phyloP scores from a whole-genome alignment of 1,140 invertebrate genomes.

The Brachionus sp. region DNA sequence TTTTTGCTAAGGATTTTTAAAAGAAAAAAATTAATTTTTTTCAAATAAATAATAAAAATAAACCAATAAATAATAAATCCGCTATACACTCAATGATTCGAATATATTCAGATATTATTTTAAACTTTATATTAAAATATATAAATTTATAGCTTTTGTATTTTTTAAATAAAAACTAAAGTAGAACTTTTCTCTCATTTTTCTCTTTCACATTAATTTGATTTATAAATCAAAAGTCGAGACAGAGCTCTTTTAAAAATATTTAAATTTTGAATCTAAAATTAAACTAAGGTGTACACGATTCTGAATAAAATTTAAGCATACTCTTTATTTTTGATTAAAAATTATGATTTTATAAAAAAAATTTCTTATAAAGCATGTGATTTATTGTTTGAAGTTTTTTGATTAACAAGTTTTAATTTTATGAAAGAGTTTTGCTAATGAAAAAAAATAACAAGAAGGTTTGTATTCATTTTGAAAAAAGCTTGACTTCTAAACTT shows the following conservation, averaged over 20 bases:
- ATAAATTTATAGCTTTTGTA: too few relatives aligned
- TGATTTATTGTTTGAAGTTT: background rate
- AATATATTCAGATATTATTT: too few relatives aligned
- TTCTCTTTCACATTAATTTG: constrained; percentile 1
- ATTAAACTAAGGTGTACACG: background rate
- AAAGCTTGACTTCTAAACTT: background rate
- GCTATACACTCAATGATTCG: too few relatives aligned
- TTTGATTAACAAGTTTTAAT: background rate
- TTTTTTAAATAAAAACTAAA: too few relatives aligned
- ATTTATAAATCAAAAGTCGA: background rate
- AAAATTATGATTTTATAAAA: background rate
- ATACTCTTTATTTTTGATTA: background rate
- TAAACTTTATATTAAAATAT: too few relatives aligned
- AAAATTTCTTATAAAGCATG: background rate
- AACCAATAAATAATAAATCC: too few relatives aligned
- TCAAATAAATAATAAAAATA: too few relatives aligned
- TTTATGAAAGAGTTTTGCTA: background rate
- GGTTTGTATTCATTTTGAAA: background rate
- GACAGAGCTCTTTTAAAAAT: background rate
- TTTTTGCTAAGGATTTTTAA: too few relatives aligned
- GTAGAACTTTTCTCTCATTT: background rate
- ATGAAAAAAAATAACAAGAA: background rate
- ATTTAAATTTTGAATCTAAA: background rate
- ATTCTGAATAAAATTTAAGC: background rate
- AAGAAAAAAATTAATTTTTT: too few relatives aligned